phyloP scores from a whole-genome alignment of 2,888 invertebrate species.

The Aphidoletes aphidimyza region DNA sequence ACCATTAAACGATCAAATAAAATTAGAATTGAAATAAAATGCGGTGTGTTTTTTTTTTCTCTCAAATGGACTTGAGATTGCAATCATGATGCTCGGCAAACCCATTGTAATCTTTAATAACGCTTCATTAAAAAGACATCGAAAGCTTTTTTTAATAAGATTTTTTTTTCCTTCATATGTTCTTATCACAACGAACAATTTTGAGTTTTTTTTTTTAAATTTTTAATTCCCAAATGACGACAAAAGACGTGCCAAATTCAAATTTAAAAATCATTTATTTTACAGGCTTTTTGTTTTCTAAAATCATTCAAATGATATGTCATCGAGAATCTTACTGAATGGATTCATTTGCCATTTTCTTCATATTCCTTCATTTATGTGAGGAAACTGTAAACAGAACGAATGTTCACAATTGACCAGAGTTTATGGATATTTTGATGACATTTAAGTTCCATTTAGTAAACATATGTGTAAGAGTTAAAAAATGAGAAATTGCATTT shows the following conservation, averaged over 20 bases:
- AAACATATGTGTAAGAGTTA: no score
- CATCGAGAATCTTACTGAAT: no score
- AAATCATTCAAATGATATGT: no score
- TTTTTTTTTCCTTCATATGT: neutral
- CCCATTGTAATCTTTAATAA: neutral
- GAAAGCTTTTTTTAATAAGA: neutral
- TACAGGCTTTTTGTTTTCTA: no score
- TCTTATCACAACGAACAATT: slow-evolving; percentile 31
- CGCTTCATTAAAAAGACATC: neutral
- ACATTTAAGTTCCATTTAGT: no score
- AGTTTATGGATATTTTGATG: no score
- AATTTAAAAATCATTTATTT: neutral
- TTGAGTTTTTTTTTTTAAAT: neutral
- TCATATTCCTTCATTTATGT: no score
- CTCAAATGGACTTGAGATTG: neutral
- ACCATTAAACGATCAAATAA: neutral
- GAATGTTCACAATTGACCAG: no score
- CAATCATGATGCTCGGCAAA: neutral
- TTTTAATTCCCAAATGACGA: neutral
- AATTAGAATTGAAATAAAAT: neutral
- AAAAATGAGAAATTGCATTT: no score
- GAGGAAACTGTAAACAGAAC: no score
- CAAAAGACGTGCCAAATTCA: slow-evolving; percentile 3
- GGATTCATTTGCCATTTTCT: no score
- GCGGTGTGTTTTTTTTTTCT: neutral